phyloP scores from a whole-genome alignment of 2,797 vertebrate species.

The Falco columbarius region DNA sequence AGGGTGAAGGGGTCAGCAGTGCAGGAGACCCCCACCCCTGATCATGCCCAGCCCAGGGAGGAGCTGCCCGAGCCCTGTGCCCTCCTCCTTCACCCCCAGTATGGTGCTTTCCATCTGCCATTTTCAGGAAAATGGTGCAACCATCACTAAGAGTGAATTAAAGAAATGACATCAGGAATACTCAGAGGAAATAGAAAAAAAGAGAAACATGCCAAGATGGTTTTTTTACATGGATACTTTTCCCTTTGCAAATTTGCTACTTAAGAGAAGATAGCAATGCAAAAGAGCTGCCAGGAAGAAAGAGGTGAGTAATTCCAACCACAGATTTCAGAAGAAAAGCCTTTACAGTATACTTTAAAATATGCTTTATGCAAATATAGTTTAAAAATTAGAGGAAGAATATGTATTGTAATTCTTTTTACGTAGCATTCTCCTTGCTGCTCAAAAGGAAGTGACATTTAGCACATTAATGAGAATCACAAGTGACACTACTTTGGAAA shows the following conservation, averaged over 20 bases:
- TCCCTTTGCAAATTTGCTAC: not conserved
- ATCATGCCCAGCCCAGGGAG: not conserved
- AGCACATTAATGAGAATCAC: not conserved
- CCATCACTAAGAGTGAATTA: not conserved
- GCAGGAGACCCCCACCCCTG: not conserved
- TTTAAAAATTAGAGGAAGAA: not conserved
- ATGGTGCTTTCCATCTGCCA: not conserved
- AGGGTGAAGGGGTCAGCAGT: not conserved
- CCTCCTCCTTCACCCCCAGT: not conserved
- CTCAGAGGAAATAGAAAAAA: not conserved
- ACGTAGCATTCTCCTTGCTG: not conserved
- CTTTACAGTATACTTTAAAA: not conserved
- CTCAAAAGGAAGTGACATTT: not conserved
- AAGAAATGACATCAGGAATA: not conserved
- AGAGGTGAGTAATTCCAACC: not conserved
- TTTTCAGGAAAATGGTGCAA: not conserved
- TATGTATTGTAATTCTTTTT: accelerated
- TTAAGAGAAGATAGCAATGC: not conserved
- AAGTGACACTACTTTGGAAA: not conserved
- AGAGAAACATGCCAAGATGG: not conserved
- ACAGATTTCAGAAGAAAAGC: not conserved
- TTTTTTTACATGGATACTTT: not conserved
- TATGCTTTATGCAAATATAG: accelerated
- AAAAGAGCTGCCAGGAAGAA: not conserved
- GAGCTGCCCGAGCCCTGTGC: not conserved